phyloP scores from a whole-genome alignment of 2,888 invertebrate genomes.

The Pomacea canaliculata region DNA sequence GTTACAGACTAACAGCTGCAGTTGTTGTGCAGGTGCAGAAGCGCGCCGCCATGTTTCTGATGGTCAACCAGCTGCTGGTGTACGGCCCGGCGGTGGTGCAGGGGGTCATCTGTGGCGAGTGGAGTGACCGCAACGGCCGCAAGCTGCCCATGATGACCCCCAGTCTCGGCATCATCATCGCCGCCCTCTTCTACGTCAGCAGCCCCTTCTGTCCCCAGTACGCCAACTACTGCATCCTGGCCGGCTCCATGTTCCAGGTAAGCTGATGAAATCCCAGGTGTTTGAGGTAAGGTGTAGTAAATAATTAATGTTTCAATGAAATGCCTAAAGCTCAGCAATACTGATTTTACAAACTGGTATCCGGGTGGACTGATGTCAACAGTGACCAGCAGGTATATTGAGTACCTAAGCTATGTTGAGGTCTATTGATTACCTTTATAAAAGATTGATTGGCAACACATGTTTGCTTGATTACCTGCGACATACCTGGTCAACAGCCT shows the following conservation, averaged over 20 bases:
- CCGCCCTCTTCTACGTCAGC: conserved; percentile 61
- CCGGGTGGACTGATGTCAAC: too few species aligned
- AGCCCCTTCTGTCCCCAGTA: conserved; percentile 42
- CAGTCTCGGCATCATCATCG: conserved; percentile 63
- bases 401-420: too few species aligned
- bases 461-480: too few species aligned
- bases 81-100: conserved; percentile 67
- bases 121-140: conserved; percentile 65
- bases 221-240: conserved; percentile 54
- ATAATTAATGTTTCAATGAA: too few species aligned
- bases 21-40: conserved; percentile 41
- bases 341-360: too few species aligned
- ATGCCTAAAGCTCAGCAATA: too few species aligned
- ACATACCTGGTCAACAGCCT: too few species aligned
- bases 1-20: too few species aligned
- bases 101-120: conserved; percentile 68
- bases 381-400: too few species aligned
- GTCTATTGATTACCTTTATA: too few species aligned
- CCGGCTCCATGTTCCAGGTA: conserved; percentile 51
- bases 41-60: conserved; percentile 59
- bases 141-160: conserved; percentile 66
- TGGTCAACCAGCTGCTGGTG: conserved; percentile 64
- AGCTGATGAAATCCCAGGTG: neutral
- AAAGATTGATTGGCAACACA: too few species aligned
- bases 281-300: too few species aligned